These are phyloP conservation scores for Papilio polytes DNA, from an alignment of 1,140 invertebrate genomes.

Conservation along the genomic window DNA sequence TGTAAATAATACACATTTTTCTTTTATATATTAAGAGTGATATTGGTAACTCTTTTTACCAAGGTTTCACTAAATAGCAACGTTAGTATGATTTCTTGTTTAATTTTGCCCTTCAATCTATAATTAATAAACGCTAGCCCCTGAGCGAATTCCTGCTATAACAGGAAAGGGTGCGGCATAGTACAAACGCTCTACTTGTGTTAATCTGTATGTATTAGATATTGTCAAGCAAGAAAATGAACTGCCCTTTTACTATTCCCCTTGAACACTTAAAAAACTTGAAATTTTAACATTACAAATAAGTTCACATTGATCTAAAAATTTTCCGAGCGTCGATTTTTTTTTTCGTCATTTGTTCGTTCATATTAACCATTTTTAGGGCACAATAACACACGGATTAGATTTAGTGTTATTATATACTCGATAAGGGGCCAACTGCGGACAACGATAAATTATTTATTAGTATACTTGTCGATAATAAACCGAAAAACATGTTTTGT, in stretches of 20 bases:
- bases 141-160: conserved; percentile 32
- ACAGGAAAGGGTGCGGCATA: conserved; percentile 32
- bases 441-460: conserved; percentile 60
- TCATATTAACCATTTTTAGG: conserved; percentile 66
- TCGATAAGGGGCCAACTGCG: conserved; percentile 46
- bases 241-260: conserved; percentile 43
- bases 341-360: conserved; percentile 40
- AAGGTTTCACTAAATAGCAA: neutral
- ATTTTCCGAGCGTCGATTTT: conserved; percentile 47
- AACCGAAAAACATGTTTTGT: conserved; percentile 48
- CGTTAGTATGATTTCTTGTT: neutral
- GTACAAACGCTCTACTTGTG: conserved; percentile 25
- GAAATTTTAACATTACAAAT: conserved; percentile 55
- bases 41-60: neutral
- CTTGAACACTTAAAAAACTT: conserved; percentile 53
- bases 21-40: neutral
- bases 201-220: conserved; percentile 27
- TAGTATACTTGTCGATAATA: conserved; percentile 42
- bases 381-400: conserved; percentile 59
- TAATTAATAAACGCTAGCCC: conserved; percentile 12
- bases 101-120: neutral
- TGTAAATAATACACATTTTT: neutral
- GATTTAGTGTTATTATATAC: conserved; percentile 45
- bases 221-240: conserved; percentile 41
- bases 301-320: conserved; percentile 54